Evolutionary conservation across 2,797 vertebrate genomes (phyloP).

Genomic region (Leucoraja ocellata): DNA sequence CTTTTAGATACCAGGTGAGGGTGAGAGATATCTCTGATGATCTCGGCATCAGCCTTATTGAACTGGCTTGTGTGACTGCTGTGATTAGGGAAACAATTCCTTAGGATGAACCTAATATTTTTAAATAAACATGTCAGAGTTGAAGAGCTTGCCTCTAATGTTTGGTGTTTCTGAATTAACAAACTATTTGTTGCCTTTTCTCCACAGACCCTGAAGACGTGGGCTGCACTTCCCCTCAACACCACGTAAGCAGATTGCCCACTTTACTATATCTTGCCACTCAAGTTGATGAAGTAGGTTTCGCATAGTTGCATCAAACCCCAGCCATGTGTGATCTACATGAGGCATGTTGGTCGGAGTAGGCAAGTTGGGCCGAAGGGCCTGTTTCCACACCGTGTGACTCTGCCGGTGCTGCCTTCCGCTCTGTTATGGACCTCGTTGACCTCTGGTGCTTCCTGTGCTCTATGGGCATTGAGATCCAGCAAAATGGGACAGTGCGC

Average conservation of each 20-base stretch:
- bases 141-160: background rate
- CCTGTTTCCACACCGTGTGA: too few species aligned
- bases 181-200: conserved; percentile 23
- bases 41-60: background rate
- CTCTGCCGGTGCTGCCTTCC: background rate
- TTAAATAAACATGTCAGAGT: background rate
- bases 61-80: background rate
- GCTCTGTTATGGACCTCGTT: background rate
- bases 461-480: too few species aligned
- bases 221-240: conserved; percentile 71
- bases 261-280: background rate
- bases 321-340: too few species aligned
- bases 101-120: background rate
- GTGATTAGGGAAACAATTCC: background rate
- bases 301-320: background rate
- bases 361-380: too few species aligned
- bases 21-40: background rate
- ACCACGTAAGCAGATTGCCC: conserved; percentile 65
- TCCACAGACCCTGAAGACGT: conserved; percentile 84
- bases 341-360: too few species aligned
- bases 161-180: background rate
- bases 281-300: background rate
- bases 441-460: background rate
- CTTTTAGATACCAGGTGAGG: background rate
- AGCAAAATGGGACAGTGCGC: background rate